These are phyloP conservation scores for Slavum lentiscoides DNA, from an alignment of 2,888 invertebrate genomes.

Conservation along the genomic window DNA sequence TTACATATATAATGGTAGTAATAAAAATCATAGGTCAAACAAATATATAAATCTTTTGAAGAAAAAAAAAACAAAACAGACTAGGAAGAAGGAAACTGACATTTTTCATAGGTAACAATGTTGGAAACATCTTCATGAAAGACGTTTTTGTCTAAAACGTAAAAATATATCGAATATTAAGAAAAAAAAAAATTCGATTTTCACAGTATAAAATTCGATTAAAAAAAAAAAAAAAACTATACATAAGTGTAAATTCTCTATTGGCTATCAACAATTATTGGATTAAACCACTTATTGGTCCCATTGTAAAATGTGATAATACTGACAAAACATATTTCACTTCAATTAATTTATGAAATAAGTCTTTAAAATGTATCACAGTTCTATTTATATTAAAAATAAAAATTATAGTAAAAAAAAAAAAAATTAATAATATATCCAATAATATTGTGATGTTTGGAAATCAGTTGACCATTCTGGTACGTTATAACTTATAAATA, in stretches of 20 bases:
- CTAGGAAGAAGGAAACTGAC: not conserved
- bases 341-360: not conserved
- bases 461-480: not conserved
- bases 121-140: not conserved
- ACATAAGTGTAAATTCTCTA: constrained; percentile 17
- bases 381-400: constrained; percentile 16
- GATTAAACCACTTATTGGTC: not conserved
- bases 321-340: not conserved
- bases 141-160: not conserved
- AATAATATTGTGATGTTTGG: constrained; percentile 32
- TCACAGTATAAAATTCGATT: not conserved
- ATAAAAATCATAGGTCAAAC: not conserved
- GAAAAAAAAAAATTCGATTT: no score
- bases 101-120: not conserved
- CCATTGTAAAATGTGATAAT: not conserved
- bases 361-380: constrained; percentile 29
- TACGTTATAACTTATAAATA: not conserved
- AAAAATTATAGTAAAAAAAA: not conserved
- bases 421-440: not conserved
- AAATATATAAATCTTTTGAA: not conserved
- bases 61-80: not conserved
- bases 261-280: not conserved
- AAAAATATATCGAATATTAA: not conserved
- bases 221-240: not conserved
- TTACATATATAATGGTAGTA: not conserved